Evolutionary conservation across 2,888 invertebrate species (phyloP).

Genomic region (Schizaphis graminum): DNA sequence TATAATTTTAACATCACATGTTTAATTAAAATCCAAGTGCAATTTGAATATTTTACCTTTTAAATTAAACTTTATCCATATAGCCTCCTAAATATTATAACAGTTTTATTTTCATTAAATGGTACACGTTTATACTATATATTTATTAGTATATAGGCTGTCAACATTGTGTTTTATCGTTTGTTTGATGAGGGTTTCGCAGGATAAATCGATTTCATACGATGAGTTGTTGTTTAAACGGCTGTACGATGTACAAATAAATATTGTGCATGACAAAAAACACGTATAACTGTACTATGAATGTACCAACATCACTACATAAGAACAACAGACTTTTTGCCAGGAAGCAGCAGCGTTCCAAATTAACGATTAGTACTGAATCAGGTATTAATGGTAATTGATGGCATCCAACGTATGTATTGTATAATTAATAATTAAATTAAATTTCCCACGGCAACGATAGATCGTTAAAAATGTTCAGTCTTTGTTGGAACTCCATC

Average conservation of each 20-base stretch:
- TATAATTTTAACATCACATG: neutral
- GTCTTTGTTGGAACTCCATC: neutral
- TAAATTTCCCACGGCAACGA: neutral
- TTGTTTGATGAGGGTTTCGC: neutral
- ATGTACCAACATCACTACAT: too few species aligned
- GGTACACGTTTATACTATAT: neutral
- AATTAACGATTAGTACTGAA: neutral
- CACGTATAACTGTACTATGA: neutral
- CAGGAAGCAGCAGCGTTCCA: neutral
- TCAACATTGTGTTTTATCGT: neutral
- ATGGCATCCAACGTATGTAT: neutral
- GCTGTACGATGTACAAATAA: neutral
- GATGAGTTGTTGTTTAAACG: neutral
- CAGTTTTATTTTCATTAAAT: neutral
- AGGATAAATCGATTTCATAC: neutral
- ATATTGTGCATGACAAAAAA: neutral
- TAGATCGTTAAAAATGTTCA: neutral
- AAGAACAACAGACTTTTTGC: neutral
- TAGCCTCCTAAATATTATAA: neutral
- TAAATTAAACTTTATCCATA: neutral
- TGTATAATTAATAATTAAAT: neutral
- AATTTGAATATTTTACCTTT: neutral
- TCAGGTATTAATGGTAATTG: neutral
- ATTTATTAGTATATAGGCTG: neutral
- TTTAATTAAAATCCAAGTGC: neutral